These are phyloP conservation scores for Paratilapia polleni DNA, from an alignment of 2,113 vertebrate species.

Conservation along the genomic window DNA sequence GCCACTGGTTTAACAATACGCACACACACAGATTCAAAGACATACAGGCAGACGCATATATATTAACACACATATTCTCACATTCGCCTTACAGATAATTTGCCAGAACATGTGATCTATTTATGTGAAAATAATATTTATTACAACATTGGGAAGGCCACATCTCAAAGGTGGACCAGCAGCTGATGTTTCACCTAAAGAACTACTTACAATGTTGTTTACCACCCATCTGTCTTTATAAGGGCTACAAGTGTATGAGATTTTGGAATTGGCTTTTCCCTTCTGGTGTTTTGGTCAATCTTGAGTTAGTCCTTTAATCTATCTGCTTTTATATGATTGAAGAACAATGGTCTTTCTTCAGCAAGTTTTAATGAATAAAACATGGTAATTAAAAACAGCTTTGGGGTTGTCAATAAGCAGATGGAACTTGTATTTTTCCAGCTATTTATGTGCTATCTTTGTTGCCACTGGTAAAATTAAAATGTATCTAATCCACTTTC, in stretches of 20 bases:
- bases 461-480: neutral
- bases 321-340: neutral
- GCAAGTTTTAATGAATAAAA: conserved; percentile 27
- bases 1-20: conserved; percentile 21
- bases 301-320: neutral
- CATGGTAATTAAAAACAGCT: conserved; percentile 24
- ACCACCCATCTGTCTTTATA: conserved; percentile 14
- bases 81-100: conserved; percentile 36
- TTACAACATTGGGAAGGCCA: conserved; percentile 9
- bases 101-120: conserved; percentile 40
- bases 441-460: conserved; percentile 2
- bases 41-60: neutral
- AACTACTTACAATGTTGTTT: conserved; percentile 17
- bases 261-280: conserved; percentile 21
- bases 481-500: neutral
- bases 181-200: conserved; percentile 16
- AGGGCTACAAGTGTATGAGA: conserved; percentile 56
- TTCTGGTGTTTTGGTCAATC: neutral
- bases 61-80: conserved; percentile 28
- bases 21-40: conserved; percentile 2
- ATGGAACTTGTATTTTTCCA: conserved; percentile 7
- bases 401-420: conserved; percentile 19
- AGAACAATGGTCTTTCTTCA: conserved; percentile 15
- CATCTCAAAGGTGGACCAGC: conserved; percentile 21
- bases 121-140: conserved; percentile 56